Evolutionary conservation across 2,888 invertebrate species (phyloP), one percentile per base, ranked within the genome.

Genomic region (Caenorhabditis sp.): DNA sequence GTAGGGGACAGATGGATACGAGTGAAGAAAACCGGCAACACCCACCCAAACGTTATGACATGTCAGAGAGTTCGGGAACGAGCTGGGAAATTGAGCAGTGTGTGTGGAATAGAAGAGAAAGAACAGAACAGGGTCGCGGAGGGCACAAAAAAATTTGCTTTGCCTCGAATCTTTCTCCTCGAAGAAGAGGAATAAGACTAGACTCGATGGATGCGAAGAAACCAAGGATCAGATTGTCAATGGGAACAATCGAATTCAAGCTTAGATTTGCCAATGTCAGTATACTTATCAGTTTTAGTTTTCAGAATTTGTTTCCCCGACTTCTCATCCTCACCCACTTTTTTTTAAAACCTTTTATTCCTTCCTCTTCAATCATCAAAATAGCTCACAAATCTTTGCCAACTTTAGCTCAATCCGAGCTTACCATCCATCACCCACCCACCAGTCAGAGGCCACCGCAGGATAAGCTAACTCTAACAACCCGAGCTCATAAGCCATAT

Each of bases 1-100:
- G 51, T 32, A 20, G 18, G 40, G 11, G 56, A n/a, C n/a, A n/a
- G n/a, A 56, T 28, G 37, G 24, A n/a, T 51, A 37, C 24, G 35
- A 40, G 53, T 18, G 35, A 51, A 51, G 51, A 26, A 18, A 11
- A 24, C 37, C 61, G 53, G 76, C 67, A 67, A 76, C 76, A 76
- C 64, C 8, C 50, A n/a, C n/a, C n/a, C n/a, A 35, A 61, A 67
- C 76, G 76, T 76, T 76, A 76, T 76, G 76, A 76, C 76, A 76
- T 76, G 61, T 47, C 47, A 18, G 47, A 18, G 47, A 47, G 47
- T 4, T 2, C 4, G 53, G 67, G 76, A 67, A 76, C 60, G 76
- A 76, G 76, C 67, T 76, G 76, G 65, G 76, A 76, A 76, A 76
- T 76, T 61, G 74, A 76, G 76, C 76, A 76, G 76, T 76, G 76